A percentile compares a stretch with the other conserved stretches of the same genome.
phyloP scores from a whole-genome alignment of 2,113 vertebrate genomes.

The Sebastes schlegelii region DNA sequence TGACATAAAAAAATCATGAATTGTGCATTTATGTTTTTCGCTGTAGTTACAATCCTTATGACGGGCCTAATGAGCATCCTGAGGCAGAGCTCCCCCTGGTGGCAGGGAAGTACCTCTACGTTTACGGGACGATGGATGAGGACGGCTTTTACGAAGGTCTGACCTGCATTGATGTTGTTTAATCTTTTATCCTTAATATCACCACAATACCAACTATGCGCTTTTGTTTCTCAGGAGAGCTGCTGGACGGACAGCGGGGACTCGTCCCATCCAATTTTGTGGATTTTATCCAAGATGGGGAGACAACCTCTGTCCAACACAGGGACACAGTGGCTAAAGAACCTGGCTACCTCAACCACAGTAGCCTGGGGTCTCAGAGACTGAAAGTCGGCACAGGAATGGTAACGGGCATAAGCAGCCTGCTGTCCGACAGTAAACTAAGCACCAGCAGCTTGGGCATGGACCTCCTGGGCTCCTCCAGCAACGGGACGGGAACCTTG shows the following conservation, averaged over 20 bases:
- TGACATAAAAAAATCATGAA: constrained; percentile 7
- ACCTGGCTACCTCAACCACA: constrained; percentile 89
- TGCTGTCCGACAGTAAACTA: constrained; percentile 80
- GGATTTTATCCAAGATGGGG: constrained; percentile 93
- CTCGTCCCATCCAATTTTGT: constrained; percentile 99
- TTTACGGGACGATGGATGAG: constrained; percentile 99
- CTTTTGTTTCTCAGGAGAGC: constrained; percentile 87
- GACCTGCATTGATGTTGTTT: background rate
- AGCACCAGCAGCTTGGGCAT: constrained; percentile 82
- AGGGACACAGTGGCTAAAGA: constrained; percentile 84
- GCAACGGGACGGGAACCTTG: constrained; percentile 88
- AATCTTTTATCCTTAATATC: background rate
- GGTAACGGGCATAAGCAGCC: constrained; percentile 75
- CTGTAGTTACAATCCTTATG: constrained; percentile 95
- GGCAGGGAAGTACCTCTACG: constrained; percentile 97
- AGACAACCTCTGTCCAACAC: constrained; percentile 77
- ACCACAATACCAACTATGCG: constrained; percentile 3
- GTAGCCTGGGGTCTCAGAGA: constrained; percentile 79
- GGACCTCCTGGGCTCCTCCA: constrained; percentile 82
- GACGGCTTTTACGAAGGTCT: constrained; percentile 98
- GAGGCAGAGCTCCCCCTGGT: constrained; percentile 98
- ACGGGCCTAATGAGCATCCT: constrained; percentile 98
- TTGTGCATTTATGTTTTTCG: constrained; percentile 17
- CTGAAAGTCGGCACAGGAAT: constrained; percentile 66
- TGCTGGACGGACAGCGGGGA: constrained; percentile 95